Evolutionary conservation across 2,888 invertebrate species (phyloP), one percentile per base, ranked within the genome.

Genomic region (Andrena flavipes): DNA sequence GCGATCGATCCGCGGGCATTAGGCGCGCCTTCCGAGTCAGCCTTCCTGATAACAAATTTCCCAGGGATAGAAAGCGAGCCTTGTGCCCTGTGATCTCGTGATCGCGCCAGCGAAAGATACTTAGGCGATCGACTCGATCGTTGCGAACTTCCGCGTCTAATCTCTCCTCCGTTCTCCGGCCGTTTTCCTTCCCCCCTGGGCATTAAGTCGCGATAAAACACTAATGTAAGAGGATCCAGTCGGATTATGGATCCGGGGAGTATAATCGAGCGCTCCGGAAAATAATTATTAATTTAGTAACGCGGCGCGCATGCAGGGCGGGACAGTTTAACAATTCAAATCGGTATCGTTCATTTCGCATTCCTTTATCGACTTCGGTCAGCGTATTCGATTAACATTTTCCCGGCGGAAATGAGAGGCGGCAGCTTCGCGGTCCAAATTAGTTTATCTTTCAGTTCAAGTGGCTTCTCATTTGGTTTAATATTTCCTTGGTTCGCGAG

Each of bases 1-100:
- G 56, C 77, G 76, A 87, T 87, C 87, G 87, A 85, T 87, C 63
- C 65, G 64, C 71, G 49, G 49, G 71, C 64, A 83, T 86, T 87
- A 86, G 87, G 79, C 85, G 79, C 70, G 77, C 78, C 82, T 81
- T 84, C 51, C 56, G 29, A 81, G 64, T 78, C 80, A 63, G 76
- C 63, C 65, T 73, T 68, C 85, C 64, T 54, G 82, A 82, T 84
- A 87, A 85, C 65, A 71, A 80, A 85, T 87, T 74, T 76, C 80
- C n/a, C 71, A 3, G 26, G 29, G 60, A 68, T 63, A 33, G 74
- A 75, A 74, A 62, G 74, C 33, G 59, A 30, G 56, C 29, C 51
- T 13, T 60, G 30, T 42, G 23, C 42, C 23, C 23, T 6, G 3
- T 2, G 59, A 42, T 59, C 69, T 42, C 69, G 59, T 48, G 70